Base-by-base conservation (phyloP, 2,888 invertebrate genomes). In the Calliphora vomitoria region DNA sequence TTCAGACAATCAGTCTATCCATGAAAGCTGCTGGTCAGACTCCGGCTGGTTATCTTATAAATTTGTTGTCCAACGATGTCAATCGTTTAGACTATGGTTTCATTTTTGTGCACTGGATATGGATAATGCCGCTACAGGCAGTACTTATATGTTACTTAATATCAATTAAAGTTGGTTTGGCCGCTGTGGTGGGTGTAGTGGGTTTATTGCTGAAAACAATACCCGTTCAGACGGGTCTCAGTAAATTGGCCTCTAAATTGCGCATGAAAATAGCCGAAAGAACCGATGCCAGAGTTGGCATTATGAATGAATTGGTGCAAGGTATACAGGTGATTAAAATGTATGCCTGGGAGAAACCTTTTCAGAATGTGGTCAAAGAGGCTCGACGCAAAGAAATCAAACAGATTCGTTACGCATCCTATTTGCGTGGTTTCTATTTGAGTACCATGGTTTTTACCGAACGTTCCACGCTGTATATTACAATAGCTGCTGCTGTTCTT, bases 261-360 rank as follows among this genome's bases (percentile, higher is more conserved):
- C 95, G 99, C 88, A 95, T 96, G 92, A 96, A 96, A 91, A 98
- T 98, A 0, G 98, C 99, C 0, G 94, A 95, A 88, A 95, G 97
- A 92, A 98, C 98, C 0, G 99, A 99, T 93, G 96, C 97, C 90
- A 95, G 99, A 88, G 97, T 99, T 60, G 95, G 98, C 76, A 95
- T 98, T 71, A 99, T 99, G 98, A 98, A 97, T 92, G 99, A 99
- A 95, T 96, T 99, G 90, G 97, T 99, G 88, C 95, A 96, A 83
- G 99, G 98, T 69, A 98, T 99, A 94, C 97, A 98, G 95, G 98
- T 98, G 3, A 97, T 99, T 89, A 99, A 99, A 95, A 98, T 99
- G 98, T 99, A 98, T 92, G 97, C 98, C 4, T 99, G 99, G 97
- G 99, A 99, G 93, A 96, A 96, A 90, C 97, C 98, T 0, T 98